Percentiles rank a stretch among this genome's conserved stretches.
Conservation (phyloP, 1,140 invertebrate species). For the Contarinia nasturtii region DNA sequence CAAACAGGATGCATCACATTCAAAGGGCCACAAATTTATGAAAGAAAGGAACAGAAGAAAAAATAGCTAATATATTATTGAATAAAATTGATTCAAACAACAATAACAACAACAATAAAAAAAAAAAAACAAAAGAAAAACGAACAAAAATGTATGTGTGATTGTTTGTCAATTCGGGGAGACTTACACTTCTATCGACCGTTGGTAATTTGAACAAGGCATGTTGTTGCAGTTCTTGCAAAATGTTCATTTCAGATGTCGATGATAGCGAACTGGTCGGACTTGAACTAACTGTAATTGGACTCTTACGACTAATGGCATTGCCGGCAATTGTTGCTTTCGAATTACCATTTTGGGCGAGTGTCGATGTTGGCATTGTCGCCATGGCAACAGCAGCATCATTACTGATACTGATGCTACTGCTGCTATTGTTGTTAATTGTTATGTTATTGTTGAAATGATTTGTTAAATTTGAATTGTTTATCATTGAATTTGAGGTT, state of each 20-base stretch:
- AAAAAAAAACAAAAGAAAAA: constrained; percentile 7
- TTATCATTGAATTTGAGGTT: neutral
- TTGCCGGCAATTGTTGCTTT: neutral
- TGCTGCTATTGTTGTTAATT: neutral
- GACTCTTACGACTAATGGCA: constrained; percentile 18
- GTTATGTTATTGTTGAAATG: neutral
- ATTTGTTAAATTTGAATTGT: constrained; percentile 1
- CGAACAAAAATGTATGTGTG: neutral
- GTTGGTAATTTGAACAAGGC: constrained; percentile 20
- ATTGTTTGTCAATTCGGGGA: neutral
- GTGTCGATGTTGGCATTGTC: neutral
- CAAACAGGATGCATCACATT: too few species aligned
- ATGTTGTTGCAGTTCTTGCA: constrained; percentile 23
- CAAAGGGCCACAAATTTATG: neutral
- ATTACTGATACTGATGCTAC: neutral
- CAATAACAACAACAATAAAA: constrained; percentile 5
- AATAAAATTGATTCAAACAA: neutral
- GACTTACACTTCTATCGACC: constrained; percentile 24
- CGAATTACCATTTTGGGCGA: neutral
- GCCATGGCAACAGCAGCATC: too few species aligned
- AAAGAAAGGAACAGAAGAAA: neutral
- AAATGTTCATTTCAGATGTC: constrained; percentile 22
- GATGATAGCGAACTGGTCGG: constrained; percentile 21
- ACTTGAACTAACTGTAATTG: constrained; percentile 13
- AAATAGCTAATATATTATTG: neutral